Percentiles rank a stretch among this genome's conserved stretches.
phyloP scores from a whole-genome alignment of 2,888 invertebrate genomes.

The Aphrophora alni region DNA sequence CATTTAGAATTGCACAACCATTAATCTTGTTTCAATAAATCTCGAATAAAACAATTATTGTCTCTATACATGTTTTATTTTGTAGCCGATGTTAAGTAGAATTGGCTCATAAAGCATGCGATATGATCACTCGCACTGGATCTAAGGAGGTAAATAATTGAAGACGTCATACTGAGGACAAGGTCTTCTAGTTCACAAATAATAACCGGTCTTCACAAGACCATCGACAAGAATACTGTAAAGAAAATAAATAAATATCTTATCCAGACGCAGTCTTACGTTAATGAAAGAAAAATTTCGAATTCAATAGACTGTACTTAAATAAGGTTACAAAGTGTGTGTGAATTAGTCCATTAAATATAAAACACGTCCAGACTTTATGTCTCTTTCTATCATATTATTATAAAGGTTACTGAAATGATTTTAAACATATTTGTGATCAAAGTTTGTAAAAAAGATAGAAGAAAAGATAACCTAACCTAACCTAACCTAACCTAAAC shows the following conservation, averaged over 20 bases:
- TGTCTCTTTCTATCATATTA: too few relatives aligned
- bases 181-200: background rate
- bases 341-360: too few relatives aligned
- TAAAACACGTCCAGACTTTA: too few relatives aligned
- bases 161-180: background rate
- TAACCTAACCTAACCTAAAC: too few relatives aligned
- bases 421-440: too few relatives aligned
- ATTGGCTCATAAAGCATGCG: background rate
- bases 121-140: background rate
- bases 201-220: background rate
- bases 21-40: background rate
- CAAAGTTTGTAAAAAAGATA: too few relatives aligned
- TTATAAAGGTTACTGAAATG: too few relatives aligned
- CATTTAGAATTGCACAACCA: too few relatives aligned
- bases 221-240: background rate
- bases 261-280: background rate
- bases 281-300: background rate
- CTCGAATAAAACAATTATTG: background rate
- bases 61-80: background rate
- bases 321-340: too few relatives aligned
- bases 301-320: background rate
- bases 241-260: background rate
- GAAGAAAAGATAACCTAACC: too few relatives aligned
- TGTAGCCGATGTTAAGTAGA: background rate
- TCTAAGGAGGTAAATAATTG: background rate